Evolutionary conservation across 2,888 invertebrate genomes (phyloP).

Genomic region (Caenorhabditis japonica): DNA sequence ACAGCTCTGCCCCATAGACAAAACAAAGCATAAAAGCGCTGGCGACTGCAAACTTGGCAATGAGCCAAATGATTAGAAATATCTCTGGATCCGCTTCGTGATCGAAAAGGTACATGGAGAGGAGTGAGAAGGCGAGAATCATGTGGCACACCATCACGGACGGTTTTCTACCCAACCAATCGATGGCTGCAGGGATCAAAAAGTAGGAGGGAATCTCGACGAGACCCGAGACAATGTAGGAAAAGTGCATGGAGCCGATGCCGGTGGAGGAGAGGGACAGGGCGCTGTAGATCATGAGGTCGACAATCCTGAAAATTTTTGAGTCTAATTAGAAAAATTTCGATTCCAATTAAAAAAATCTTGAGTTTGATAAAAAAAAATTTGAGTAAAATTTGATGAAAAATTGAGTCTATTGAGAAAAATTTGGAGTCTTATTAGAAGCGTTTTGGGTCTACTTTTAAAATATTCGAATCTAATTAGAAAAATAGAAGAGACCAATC

Average conservation of each 20-base stretch:
- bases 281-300: constrained; percentile 69
- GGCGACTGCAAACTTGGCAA: constrained; percentile 69
- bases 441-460: too few relatives aligned
- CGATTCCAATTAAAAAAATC: too few relatives aligned
- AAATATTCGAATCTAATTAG: too few relatives aligned
- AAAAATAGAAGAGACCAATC: too few relatives aligned
- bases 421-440: too few relatives aligned
- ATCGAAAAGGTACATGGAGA: constrained; percentile 54
- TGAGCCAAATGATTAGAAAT: constrained; percentile 68
- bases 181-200: constrained; percentile 63
- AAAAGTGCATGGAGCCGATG: constrained; percentile 57
- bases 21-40: constrained; percentile 71
- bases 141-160: constrained; percentile 52
- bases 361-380: neutral
- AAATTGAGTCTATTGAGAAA: too few relatives aligned
- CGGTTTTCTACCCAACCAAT: constrained; percentile 59
- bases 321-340: neutral
- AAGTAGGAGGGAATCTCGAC: constrained; percentile 70
- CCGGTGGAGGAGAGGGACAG: constrained; percentile 65
- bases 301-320: constrained; percentile 55
- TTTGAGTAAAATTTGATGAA: neutral
- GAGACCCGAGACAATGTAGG: constrained; percentile 66
- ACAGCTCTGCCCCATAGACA: constrained; percentile 70
- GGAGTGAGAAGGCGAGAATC: constrained; percentile 45
- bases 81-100: constrained; percentile 41